Evolutionary conservation across 2,797 vertebrate genomes (phyloP).

Genomic region (Lacerta viridis): DNA sequence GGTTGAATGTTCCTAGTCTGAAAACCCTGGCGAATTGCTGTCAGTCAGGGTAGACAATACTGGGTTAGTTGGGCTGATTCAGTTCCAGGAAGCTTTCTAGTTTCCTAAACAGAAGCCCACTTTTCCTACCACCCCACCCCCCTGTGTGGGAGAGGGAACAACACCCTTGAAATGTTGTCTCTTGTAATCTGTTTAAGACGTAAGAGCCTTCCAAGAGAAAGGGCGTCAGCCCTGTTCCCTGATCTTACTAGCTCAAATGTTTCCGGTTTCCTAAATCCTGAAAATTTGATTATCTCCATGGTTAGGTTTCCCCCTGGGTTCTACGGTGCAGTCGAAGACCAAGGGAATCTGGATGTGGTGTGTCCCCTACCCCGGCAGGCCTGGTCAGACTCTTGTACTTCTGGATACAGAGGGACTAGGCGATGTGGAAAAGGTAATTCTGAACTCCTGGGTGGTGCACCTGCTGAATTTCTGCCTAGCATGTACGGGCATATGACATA

Average conservation of each 20-base stretch:
- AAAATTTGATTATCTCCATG: not conserved
- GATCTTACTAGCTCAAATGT: not conserved
- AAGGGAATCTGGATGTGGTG: conserved; percentile 73
- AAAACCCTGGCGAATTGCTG: too few relatives aligned
- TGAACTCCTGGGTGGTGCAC: not conserved
- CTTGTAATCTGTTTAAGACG: not conserved
- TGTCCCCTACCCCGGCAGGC: conserved; percentile 25
- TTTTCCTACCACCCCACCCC: not conserved
- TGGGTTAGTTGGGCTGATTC: not conserved
- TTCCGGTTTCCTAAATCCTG: not conserved
- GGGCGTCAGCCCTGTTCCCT: rapidly evolving
- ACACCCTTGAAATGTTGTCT: not conserved
- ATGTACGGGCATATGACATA: not conserved
- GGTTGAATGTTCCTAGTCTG: too few relatives aligned
- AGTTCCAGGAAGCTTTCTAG: too few relatives aligned
- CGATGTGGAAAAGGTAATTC: conserved; percentile 75
- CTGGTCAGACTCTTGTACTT: conserved; percentile 69
- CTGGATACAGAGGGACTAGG: conserved; percentile 79
- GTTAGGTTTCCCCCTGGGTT: conserved; percentile 53
- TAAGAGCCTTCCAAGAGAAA: too few relatives aligned
- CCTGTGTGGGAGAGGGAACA: not conserved
- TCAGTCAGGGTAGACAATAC: too few relatives aligned
- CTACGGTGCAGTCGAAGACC: conserved; percentile 74
- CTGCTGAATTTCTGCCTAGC: not conserved
- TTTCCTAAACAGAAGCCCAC: not conserved